Evolutionary conservation across 2,888 invertebrate species (phyloP), one percentile per base, ranked within the genome.

Genomic region (Arrhopalites spinosus): DNA sequence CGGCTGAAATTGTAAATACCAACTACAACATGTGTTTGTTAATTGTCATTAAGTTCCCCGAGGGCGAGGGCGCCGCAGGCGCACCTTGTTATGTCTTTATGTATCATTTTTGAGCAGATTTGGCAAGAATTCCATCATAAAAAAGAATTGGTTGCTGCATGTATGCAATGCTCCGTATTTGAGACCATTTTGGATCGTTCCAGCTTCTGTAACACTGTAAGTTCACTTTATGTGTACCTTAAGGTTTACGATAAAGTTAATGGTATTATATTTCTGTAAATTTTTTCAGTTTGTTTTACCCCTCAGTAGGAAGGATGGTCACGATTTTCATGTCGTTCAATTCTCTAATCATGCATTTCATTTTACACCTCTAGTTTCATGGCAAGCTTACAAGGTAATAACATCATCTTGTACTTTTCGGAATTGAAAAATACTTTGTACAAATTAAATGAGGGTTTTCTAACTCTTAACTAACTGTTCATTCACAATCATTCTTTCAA

Each of bases 301-400:
- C 0, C 84, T 95, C 79, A 95, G 95, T 0, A 88, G 94, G 70
- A 89, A 90, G 25, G 90, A 92, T 83, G 95, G 95, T 15, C 95
- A 93, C 84, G 95, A 95, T 86, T 95, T 95, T 85, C 90, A 95
- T 73, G 88, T 95, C 87, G 87, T 90, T 71, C 94, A 95, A 85
- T 92, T 90, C 85, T 86, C 88, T 56, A 89, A 89, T 1, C 90
- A 92, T 80, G 87, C 91, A 66, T 89, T 92, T 25, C 94, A 95
- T 85, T 93, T 95, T 85, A 95, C 95, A 1, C 93, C 95, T 0
- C 86, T 95, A 11, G 87, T 94, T 50, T 93, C 93, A 83, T 95
- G 91, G 85, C 95, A 91, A 90, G 90, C 92, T 0, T 93, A 94
- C 84, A 91, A 92, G 84, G 36, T 36, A 36, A 36, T 7, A 7